A percentile compares a stretch with the other conserved stretches of the same genome.
These are phyloP conservation scores for Diplodus puntazzo DNA, from an alignment of 2,797 vertebrate genomes.

Conservation along the genomic window DNA sequence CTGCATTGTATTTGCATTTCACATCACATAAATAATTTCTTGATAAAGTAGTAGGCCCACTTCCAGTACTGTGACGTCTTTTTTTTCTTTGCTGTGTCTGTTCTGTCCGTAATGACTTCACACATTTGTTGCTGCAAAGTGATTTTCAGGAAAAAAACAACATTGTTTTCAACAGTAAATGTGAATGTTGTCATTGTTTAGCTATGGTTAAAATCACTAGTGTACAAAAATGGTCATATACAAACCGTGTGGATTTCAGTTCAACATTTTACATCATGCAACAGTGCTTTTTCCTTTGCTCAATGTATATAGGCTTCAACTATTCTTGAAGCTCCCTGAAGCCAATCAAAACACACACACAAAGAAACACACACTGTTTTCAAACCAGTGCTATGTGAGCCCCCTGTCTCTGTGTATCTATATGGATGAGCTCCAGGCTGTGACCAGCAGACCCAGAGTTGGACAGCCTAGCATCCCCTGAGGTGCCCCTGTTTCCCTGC, in stretches of 20 bases:
- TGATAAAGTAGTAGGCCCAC: neutral
- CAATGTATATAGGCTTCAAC: slow-evolving; percentile 13
- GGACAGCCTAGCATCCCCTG: slow-evolving; percentile 63
- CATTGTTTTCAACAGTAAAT: neutral
- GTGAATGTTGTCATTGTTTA: neutral
- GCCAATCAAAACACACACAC: slow-evolving; percentile 36
- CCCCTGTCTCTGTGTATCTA: slow-evolving; percentile 48
- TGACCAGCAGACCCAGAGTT: slow-evolving; percentile 57
- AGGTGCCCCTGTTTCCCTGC: slow-evolving; percentile 51
- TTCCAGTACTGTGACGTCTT: neutral
- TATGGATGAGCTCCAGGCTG: slow-evolving; percentile 60
- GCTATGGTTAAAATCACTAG: neutral
- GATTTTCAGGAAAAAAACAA: neutral
- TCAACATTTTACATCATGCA: slow-evolving; percentile 8
- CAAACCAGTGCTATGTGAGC: slow-evolving; percentile 34
- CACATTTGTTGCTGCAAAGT: neutral
- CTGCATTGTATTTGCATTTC: slow-evolving; percentile 8
- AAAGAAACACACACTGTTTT: slow-evolving; percentile 4
- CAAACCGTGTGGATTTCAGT: neutral
- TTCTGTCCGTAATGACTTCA: neutral
- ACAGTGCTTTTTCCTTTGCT: slow-evolving; percentile 2
- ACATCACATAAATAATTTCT: slow-evolving; percentile 16
- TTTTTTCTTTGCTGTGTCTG: neutral
- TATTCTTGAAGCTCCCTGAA: slow-evolving; percentile 30
- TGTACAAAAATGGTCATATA: neutral